Percentiles rank a stretch among this genome's conserved stretches.
Conservation (phyloP, 1,140 invertebrate genomes). For the Lordiphosa clarofinis region DNA sequence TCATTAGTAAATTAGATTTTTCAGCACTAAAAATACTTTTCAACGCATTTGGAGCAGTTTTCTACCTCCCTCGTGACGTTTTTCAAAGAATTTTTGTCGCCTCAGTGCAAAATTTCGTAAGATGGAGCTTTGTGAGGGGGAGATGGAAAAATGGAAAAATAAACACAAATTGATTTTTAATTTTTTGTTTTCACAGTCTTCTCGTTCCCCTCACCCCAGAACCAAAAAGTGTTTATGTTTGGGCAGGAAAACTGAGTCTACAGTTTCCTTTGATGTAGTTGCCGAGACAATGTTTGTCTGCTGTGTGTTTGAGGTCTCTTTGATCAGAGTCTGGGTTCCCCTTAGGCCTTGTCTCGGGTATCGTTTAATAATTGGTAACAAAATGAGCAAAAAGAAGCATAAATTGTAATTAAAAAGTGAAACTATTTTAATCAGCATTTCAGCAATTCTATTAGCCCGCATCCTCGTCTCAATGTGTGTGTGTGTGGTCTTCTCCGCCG, state of each 20-base stretch:
- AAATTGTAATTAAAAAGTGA: slow-evolving; percentile 77
- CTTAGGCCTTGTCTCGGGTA: slow-evolving; percentile 11
- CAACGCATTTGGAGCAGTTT: neutral
- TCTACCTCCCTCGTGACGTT: neutral
- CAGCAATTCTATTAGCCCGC: slow-evolving; percentile 75
- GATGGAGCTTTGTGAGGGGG: neutral
- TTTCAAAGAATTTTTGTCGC: slow-evolving; percentile 19
- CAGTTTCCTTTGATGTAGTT: slow-evolving; percentile 65
- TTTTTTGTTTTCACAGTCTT: slow-evolving; percentile 10
- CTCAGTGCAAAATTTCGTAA: slow-evolving; percentile 17
- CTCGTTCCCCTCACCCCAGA: no score
- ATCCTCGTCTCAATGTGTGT: slow-evolving; percentile 14
- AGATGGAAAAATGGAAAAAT: neutral
- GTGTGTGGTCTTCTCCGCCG: slow-evolving; percentile 33
- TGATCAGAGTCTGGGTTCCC: slow-evolving; percentile 31
- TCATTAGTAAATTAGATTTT: slow-evolving; percentile 25
- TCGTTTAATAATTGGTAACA: slow-evolving; percentile 63
- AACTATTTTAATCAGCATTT: slow-evolving; percentile 76
- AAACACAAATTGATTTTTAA: slow-evolving; percentile 13
- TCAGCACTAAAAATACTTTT: slow-evolving; percentile 8
- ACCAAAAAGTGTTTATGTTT: slow-evolving; percentile 54
- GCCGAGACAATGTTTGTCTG: slow-evolving; percentile 58
- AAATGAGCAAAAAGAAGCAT: slow-evolving; percentile 40
- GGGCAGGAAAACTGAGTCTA: slow-evolving; percentile 62
- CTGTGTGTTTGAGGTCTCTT: slow-evolving; percentile 45